A percentile compares a stretch with the other conserved stretches of the same genome.
These are phyloP conservation scores for Drosophila orosa DNA, from an alignment of 1,140 invertebrate species.

Conservation along the genomic window DNA sequence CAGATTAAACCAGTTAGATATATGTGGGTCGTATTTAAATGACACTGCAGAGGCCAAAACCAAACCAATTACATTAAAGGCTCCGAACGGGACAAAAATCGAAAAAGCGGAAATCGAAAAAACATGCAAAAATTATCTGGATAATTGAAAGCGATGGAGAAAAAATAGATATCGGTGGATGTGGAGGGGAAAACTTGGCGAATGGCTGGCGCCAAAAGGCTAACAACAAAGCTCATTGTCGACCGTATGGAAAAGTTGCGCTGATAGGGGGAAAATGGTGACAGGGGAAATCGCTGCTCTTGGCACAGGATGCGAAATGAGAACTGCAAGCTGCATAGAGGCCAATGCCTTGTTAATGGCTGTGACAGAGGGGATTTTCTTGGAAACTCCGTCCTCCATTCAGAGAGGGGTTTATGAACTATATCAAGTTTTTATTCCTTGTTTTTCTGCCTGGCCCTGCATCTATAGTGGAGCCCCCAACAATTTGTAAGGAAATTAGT, in stretches of 20 bases:
- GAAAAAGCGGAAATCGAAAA: slow-evolving; percentile 61
- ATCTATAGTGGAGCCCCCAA: slow-evolving; percentile 29
- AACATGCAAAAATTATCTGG: slow-evolving; percentile 71
- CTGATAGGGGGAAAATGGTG: slow-evolving; percentile 9
- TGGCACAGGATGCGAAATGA: slow-evolving; percentile 60
- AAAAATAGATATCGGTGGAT: slow-evolving; percentile 39
- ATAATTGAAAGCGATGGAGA: slow-evolving; percentile 60
- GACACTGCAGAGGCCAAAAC: slow-evolving; percentile 33
- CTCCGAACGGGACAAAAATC: slow-evolving; percentile 25
- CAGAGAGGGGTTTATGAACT: slow-evolving; percentile 58
- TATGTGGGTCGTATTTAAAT: slow-evolving; percentile 34
- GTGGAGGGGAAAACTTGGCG: slow-evolving; percentile 28
- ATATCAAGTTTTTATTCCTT: slow-evolving; percentile 24
- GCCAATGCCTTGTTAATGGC: slow-evolving; percentile 78
- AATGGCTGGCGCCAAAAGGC: slow-evolving; percentile 68
- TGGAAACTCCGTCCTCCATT: slow-evolving; percentile 1
- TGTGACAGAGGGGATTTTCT: slow-evolving; percentile 38
- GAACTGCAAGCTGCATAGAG: slow-evolving; percentile 49
- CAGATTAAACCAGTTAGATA: slow-evolving; percentile 64
- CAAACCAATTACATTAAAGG: slow-evolving; percentile 77
- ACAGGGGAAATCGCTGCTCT: slow-evolving; percentile 36
- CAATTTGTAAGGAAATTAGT: slow-evolving; percentile 63
- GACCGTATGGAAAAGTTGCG: slow-evolving; percentile 48
- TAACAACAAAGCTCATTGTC: slow-evolving; percentile 57
- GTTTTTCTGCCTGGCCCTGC: slow-evolving; percentile 33